Evolutionary conservation across 2,113 vertebrate species (phyloP), one percentile per base, ranked within the genome.

Genomic region (Gorilla gorilla): DNA sequence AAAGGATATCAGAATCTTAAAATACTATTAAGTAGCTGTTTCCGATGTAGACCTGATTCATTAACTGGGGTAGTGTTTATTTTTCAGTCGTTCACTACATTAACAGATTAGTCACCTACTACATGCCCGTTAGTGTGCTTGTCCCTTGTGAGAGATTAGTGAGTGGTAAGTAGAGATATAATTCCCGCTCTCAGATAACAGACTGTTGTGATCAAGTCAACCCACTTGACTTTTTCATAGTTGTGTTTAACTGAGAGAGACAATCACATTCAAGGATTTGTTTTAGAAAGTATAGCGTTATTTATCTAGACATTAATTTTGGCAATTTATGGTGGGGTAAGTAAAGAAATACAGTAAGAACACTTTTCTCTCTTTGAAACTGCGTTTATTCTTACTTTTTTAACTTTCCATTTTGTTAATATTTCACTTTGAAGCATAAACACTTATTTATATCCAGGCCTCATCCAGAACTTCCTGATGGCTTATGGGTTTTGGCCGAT

Each of bases 61-160:
- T 88, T 89, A 79, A 92, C 68, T 43, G 11, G 64, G 43, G 8
- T 25, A 48, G 68, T 96, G 17, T 79, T 89, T 8, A 89, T 78
- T 94, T 87, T 83, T 61, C 7, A 70, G 76, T 90, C n/a, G 81
- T 78, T 96, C 30, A 66, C 92, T 92, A 94, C 78, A 68, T 59
- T 79, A 90, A 93, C 30, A 83, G 1, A 79, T 87, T 95, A 64
- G 48, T 82, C 48, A 72, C 35, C 79, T 84, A 88, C 52, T 57
- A 5, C 13, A 17, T 64, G 6, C 22, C 18, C 16, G 10, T 70
- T 82, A 45, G 50, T 80, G 30, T 96, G 13, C 57, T 81, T 86
- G 27, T 89, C 43, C 72, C 48, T 82, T 87, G 3, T 43, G 10
- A 38, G 64, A 90, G 76, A 52, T 40, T 88, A 80, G 6, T 4